Percentiles rank a stretch among this genome's conserved stretches.
phyloP scores from a whole-genome alignment of 2,113 vertebrate genomes.

The Apteryx owenii region DNA sequence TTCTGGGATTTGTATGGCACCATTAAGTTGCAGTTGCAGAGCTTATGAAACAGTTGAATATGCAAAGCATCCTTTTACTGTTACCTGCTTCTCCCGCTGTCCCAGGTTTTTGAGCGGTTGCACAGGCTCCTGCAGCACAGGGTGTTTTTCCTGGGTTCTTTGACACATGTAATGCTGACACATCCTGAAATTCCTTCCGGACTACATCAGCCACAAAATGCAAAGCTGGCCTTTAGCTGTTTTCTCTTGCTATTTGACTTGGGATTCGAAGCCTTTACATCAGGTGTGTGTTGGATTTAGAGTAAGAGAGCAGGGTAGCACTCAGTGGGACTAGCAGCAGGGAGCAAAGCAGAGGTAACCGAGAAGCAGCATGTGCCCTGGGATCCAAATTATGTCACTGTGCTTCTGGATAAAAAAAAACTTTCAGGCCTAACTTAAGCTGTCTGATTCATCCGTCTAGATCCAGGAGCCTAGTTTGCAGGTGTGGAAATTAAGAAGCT shows the following conservation, averaged over 20 bases:
- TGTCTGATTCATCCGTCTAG: constrained; percentile 55
- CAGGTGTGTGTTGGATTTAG: neutral
- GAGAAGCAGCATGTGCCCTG: neutral
- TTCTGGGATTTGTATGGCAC: constrained; percentile 28
- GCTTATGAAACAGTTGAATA: constrained; percentile 28
- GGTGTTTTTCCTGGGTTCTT: neutral
- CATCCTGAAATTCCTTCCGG: neutral
- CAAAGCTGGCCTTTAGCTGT: constrained; percentile 41
- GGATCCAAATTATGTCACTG: neutral
- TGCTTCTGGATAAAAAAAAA: constrained; percentile 1
- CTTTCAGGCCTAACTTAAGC: constrained; percentile 31
- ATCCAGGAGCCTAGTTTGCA: constrained; percentile 50
- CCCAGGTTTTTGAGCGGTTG: neutral
- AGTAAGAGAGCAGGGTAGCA: neutral
- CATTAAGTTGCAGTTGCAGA: constrained; percentile 1
- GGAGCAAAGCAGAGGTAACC: neutral
- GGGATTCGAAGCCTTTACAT: constrained; percentile 27
- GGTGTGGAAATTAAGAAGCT: constrained; percentile 62
- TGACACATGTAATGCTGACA: neutral
- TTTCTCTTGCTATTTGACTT: constrained; percentile 47
- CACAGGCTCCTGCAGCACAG: neutral
- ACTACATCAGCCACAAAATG: neutral
- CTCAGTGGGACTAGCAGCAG: neutral
- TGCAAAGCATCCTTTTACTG: constrained; percentile 9
- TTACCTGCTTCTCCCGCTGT: neutral